phyloP scores from a whole-genome alignment of 2,888 invertebrate genomes.

The Drosophila putrida region DNA sequence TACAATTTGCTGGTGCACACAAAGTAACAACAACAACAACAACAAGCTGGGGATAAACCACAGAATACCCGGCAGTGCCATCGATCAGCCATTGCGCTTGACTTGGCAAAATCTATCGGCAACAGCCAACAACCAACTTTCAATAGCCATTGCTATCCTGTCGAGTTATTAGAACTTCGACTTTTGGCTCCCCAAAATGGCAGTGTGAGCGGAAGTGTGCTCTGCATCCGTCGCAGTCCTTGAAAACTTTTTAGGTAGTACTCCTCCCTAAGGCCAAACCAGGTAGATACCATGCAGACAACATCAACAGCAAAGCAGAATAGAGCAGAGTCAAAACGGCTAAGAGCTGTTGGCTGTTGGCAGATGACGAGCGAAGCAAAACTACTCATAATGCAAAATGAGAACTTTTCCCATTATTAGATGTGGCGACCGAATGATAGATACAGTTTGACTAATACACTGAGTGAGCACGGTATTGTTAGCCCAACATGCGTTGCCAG shows the following conservation, averaged over 20 bases:
- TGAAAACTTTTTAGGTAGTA: slow-evolving; percentile 72
- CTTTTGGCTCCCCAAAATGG: slow-evolving; percentile 29
- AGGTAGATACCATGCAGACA: slow-evolving; percentile 19
- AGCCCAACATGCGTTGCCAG: slow-evolving; percentile 10
- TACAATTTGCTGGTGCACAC: slow-evolving; percentile 67
- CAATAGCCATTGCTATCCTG: slow-evolving; percentile 56
- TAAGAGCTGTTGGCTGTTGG: slow-evolving; percentile 16
- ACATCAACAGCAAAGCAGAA: slow-evolving; percentile 1
- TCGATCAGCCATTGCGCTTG: slow-evolving; percentile 58
- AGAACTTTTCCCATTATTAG: slow-evolving; percentile 74
- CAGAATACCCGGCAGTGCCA: slow-evolving; percentile 38
- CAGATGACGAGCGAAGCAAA: slow-evolving; percentile 47
- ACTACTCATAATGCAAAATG: slow-evolving; percentile 67
- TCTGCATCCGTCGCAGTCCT: slow-evolving; percentile 69
- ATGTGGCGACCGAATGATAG: slow-evolving; percentile 27
- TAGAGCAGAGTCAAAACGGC: background rate
- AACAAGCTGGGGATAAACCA: slow-evolving; percentile 17
- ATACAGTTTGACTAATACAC: slow-evolving; percentile 18
- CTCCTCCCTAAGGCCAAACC: slow-evolving; percentile 15
- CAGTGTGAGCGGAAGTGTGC: slow-evolving; percentile 7
- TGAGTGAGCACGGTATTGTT: slow-evolving; percentile 6
- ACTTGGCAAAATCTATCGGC: slow-evolving; percentile 59
- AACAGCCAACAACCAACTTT: slow-evolving; percentile 52
- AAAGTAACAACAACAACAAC: slow-evolving; percentile 31
- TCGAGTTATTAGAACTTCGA: slow-evolving; percentile 67